These are phyloP conservation scores for Planiliza haematocheilus DNA, from an alignment of 2,113 vertebrate species.

Conservation along the genomic window DNA sequence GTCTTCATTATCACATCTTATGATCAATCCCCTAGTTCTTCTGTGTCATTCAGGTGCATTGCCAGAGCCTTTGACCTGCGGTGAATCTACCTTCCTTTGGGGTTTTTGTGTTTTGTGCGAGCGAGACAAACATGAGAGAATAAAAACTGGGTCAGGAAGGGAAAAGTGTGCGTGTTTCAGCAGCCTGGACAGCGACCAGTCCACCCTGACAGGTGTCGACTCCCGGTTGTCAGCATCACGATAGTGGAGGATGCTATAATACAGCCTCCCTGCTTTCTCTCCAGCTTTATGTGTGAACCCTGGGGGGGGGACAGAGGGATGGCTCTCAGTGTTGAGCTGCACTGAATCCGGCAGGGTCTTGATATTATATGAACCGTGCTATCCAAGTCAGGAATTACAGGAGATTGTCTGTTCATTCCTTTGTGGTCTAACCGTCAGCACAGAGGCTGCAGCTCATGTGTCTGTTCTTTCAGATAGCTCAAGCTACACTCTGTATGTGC, in stretches of 20 bases:
- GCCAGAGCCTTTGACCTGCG: neutral
- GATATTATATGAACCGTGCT: constrained; percentile 31
- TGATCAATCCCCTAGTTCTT: neutral
- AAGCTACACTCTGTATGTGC: neutral
- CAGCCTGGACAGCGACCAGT: constrained; percentile 62
- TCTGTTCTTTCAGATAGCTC: constrained; percentile 30
- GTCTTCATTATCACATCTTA: constrained; percentile 10
- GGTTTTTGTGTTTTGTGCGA: constrained; percentile 14
- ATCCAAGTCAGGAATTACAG: constrained; percentile 24
- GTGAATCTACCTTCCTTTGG: neutral
- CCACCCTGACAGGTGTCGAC: constrained; percentile 38
- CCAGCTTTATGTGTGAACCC: neutral
- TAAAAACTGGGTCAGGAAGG: constrained; percentile 7
- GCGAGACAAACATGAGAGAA: neutral
- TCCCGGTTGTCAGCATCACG: constrained; percentile 25
- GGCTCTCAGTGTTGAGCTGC: constrained; percentile 31
- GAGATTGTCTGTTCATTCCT: constrained; percentile 1
- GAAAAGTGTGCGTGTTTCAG: constrained; percentile 40
- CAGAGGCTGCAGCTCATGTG: constrained; percentile 18
- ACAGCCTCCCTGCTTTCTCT: constrained; percentile 6
- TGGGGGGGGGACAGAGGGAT: neutral
- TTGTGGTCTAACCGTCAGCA: constrained; percentile 5
- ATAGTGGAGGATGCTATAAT: constrained; percentile 9
- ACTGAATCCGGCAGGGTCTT: constrained; percentile 39
- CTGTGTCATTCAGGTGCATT: neutral